These are phyloP conservation scores for Spilosoma lubricipeda DNA, from an alignment of 2,888 invertebrate species.

Conservation along the genomic window DNA sequence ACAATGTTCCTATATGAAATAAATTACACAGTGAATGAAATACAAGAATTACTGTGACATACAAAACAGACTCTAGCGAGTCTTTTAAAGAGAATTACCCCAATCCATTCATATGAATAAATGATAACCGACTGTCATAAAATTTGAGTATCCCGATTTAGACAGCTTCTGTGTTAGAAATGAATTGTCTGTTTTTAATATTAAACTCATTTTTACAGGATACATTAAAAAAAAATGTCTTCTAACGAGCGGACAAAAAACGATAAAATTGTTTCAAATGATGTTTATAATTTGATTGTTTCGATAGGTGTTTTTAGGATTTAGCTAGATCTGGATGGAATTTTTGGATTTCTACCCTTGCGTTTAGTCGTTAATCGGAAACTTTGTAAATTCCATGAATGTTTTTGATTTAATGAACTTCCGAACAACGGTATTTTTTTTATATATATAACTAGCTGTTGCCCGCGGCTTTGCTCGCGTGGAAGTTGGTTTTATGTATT, in stretches of 20 bases:
- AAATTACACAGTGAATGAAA: slow-evolving; percentile 64
- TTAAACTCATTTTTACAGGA: not conserved
- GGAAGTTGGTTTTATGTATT: too few relatives aligned
- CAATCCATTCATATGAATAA: slow-evolving; percentile 11
- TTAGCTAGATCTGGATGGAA: too few relatives aligned
- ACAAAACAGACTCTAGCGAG: slow-evolving; percentile 52
- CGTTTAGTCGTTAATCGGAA: too few relatives aligned
- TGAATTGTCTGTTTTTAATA: not conserved
- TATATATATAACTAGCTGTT: too few relatives aligned
- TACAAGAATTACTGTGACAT: slow-evolving; percentile 53
- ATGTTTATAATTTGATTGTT: not conserved
- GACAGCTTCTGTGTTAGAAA: not conserved
- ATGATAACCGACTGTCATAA: slow-evolving; percentile 4
- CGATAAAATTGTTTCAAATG: not conserved
- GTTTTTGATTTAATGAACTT: too few relatives aligned
- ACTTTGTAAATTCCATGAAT: too few relatives aligned
- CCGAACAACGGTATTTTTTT: too few relatives aligned
- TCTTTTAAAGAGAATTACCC: slow-evolving; percentile 32
- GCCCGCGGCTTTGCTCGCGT: too few relatives aligned
- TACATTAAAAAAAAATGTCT: not conserved
- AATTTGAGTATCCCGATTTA: not conserved
- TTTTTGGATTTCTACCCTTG: not conserved
- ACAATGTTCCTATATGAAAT: slow-evolving; percentile 56
- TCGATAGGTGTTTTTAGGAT: not conserved
- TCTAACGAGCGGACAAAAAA: not conserved